These are phyloP conservation scores for Huso huso DNA, from an alignment of 2,797 vertebrate species.

Conservation along the genomic window DNA sequence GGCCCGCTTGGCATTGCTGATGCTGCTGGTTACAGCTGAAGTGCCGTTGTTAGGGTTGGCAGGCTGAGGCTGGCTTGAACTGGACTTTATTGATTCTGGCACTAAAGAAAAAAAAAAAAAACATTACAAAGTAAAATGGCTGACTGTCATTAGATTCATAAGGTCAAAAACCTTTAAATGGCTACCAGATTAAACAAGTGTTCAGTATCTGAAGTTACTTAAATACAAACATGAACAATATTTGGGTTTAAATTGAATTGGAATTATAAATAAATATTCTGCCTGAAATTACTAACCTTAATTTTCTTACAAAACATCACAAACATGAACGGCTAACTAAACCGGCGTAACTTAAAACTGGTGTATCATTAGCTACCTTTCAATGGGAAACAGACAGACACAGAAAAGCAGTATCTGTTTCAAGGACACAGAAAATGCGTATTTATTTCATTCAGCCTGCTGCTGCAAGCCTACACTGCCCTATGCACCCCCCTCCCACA, in stretches of 20 bases:
- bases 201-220: too few species aligned
- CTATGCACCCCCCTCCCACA: constrained; percentile 1
- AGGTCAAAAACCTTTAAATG: too few species aligned
- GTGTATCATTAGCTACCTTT: constrained; percentile 10
- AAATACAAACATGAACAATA: too few species aligned
- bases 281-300: too few species aligned
- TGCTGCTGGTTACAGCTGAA: constrained; percentile 74
- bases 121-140: too few species aligned
- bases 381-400: constrained; percentile 16
- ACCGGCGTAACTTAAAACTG: constrained; percentile 9
- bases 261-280: too few species aligned
- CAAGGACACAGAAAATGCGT: constrained; percentile 20
- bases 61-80: constrained; percentile 77
- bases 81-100: constrained; percentile 80
- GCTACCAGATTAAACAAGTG: too few species aligned
- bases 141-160: too few species aligned
- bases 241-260: too few species aligned
- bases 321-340: too few species aligned
- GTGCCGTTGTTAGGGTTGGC: constrained; percentile 65
- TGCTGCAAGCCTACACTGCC: constrained; percentile 9
- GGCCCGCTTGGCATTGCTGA: constrained; percentile 92
- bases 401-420: constrained; percentile 17
- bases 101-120: constrained; percentile 44
- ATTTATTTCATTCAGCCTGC: constrained; percentile 12
- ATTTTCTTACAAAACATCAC: too few species aligned